A percentile compares a stretch with the other conserved stretches of the same genome.
phyloP scores from a whole-genome alignment of 2,888 invertebrate species.

The Pterobdella sp. region DNA sequence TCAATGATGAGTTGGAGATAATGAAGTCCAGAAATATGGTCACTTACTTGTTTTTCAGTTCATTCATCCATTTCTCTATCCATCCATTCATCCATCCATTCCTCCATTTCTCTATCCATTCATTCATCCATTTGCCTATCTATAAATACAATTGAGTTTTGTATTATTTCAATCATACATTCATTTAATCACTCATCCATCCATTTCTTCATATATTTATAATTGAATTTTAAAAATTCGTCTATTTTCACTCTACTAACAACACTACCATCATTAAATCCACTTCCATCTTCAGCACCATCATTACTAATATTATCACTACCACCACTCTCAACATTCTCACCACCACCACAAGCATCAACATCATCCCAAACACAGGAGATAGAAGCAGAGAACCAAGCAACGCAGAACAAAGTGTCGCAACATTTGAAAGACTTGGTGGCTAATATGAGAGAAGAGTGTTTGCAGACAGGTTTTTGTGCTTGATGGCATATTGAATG shows the following conservation, averaged over 20 bases:
- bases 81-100: neutral
- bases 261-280: no score
- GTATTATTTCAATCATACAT: no score
- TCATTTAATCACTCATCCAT: no score
- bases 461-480: neutral
- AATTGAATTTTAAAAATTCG: no score
- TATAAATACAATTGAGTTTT: neutral
- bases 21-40: slow-evolving; percentile 22
- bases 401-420: slow-evolving; percentile 9
- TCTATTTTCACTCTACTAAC: no score
- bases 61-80: neutral
- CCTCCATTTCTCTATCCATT: neutral
- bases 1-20: slow-evolving; percentile 16
- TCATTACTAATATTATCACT: no score
- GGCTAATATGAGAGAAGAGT: slow-evolving; percentile 20
- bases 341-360: no score
- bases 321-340: no score
- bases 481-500: neutral
- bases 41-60: neutral
- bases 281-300: no score
- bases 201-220: no score
- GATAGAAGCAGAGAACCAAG: slow-evolving; percentile 11
- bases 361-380: no score
- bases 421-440: slow-evolving; percentile 16
- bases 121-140: neutral